Percentiles rank a stretch among this genome's conserved stretches.
phyloP scores from a whole-genome alignment of 2,113 vertebrate genomes.

The Propithecus coquereli region DNA sequence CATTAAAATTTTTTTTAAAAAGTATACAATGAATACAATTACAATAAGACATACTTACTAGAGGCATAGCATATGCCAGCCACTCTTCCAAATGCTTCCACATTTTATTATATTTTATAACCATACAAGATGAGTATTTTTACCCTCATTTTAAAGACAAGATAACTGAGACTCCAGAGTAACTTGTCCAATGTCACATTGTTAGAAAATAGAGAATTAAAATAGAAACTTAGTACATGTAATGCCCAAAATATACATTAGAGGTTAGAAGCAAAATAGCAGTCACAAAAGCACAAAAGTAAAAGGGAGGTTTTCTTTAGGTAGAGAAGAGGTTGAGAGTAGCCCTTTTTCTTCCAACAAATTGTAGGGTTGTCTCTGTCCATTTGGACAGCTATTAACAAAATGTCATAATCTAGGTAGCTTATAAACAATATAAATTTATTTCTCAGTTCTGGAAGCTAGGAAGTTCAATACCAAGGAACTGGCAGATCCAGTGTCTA shows the following conservation, averaged over 20 bases:
- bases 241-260: not conserved
- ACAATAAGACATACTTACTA: not conserved
- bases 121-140: not conserved
- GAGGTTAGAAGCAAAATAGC: not conserved
- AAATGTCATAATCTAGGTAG: not conserved
- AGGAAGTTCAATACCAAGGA: not conserved
- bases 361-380: not conserved
- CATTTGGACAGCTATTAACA: not conserved
- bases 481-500: not conserved
- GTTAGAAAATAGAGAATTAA: not conserved
- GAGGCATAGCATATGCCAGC: not conserved
- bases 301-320: not conserved
- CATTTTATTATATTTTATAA: not conserved
- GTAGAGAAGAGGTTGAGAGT: not conserved
- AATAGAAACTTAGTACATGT: not conserved
- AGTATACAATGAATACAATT: not conserved
- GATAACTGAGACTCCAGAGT: not conserved
- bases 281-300: not conserved
- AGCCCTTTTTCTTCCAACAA: not conserved
- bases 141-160: not conserved
- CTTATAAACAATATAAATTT: not conserved
- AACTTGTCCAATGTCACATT: not conserved
- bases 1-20: not conserved
- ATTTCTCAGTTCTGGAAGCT: not conserved
- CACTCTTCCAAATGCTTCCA: not conserved